A percentile compares a stretch with the other conserved stretches of the same genome.
phyloP scores from a whole-genome alignment of 2,888 invertebrate species.

The Pomacea canaliculata region DNA sequence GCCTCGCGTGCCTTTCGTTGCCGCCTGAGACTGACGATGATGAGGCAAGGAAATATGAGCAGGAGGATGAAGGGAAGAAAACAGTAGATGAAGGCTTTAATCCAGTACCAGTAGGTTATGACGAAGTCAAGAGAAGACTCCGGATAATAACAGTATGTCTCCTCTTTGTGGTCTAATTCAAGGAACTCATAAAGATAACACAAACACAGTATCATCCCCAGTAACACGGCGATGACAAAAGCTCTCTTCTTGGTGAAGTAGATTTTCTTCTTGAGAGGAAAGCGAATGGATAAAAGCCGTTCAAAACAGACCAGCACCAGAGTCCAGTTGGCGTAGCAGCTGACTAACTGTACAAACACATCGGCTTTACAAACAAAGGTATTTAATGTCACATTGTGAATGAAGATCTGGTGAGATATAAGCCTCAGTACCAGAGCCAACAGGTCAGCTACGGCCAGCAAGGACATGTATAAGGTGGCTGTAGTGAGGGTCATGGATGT shows the following conservation, averaged over 20 bases:
- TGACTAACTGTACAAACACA: slow-evolving; percentile 21
- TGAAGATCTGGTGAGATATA: slow-evolving; percentile 23
- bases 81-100: background rate
- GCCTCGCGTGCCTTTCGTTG: no score
- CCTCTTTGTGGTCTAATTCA: background rate
- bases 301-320: no score
- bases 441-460: no score
- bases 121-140: no score
- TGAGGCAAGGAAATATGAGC: background rate
- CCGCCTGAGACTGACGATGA: no score
- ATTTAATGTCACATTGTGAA: slow-evolving; percentile 7
- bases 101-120: background rate
- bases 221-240: slow-evolving; percentile 1
- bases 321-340: slow-evolving; percentile 30
- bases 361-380: slow-evolving; percentile 15
- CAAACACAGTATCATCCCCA: slow-evolving; percentile 1
- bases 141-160: background rate
- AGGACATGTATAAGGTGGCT: no score
- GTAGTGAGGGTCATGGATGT: no score
- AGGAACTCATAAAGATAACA: background rate
- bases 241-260: no score
- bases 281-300: no score
- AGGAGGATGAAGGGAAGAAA: background rate
- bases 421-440: slow-evolving; percentile 29
- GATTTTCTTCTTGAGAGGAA: no score